Percentiles rank a stretch among this genome's conserved stretches.
Evolutionary conservation across 2,888 invertebrate species (phyloP).

Genomic region (Cabera pusaria): DNA sequence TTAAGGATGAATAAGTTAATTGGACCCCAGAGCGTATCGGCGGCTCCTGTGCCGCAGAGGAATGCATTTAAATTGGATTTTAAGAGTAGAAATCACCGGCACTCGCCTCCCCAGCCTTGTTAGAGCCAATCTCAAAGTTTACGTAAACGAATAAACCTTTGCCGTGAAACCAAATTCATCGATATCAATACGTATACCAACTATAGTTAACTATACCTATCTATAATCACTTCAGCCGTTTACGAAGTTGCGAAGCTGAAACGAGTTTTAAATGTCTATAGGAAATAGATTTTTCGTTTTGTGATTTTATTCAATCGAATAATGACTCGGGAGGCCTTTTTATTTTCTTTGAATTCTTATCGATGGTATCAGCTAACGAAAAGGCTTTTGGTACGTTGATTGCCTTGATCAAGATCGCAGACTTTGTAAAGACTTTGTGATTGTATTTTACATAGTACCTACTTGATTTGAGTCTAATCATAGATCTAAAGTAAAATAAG

Average conservation of each 20-base stretch:
- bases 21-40: slow-evolving; percentile 79
- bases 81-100: slow-evolving; percentile 82
- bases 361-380: no score
- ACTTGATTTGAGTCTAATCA: no score
- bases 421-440: no score
- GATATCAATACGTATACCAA: no score
- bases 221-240: slow-evolving; percentile 29
- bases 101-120: slow-evolving; percentile 75
- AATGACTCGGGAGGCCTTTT: slow-evolving; percentile 1
- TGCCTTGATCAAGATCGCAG: no score
- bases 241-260: slow-evolving; percentile 21
- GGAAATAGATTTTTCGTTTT: slow-evolving; percentile 17
- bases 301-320: slow-evolving; percentile 14
- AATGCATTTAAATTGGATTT: slow-evolving; percentile 84
- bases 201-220: slow-evolving; percentile 12
- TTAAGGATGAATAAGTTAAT: slow-evolving; percentile 83
- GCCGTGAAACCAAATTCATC: slow-evolving; percentile 69
- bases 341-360: neutral
- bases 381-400: no score
- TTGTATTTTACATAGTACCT: no score
- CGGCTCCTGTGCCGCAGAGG: slow-evolving; percentile 79
- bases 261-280: slow-evolving; percentile 21
- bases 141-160: slow-evolving; percentile 81
- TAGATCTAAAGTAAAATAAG: no score
- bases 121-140: slow-evolving; percentile 82